Evolutionary conservation across 1,140 invertebrate genomes (phyloP).

Genomic region (Schmidtea mediterranea): DNA sequence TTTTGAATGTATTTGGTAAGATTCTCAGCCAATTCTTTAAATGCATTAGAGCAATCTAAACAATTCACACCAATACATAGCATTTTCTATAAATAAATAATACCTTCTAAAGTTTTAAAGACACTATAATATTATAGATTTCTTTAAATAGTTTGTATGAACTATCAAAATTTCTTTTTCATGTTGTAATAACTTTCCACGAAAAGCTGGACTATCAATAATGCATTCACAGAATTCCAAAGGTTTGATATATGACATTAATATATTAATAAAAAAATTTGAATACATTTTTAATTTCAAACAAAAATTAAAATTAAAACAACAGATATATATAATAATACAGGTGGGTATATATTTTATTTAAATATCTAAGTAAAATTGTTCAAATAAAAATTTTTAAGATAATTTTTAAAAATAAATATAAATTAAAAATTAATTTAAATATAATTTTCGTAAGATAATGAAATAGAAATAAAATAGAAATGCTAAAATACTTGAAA

Average conservation of each 20-base stretch:
- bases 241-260: constrained; percentile 38
- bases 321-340: too few relatives aligned
- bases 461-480: too few relatives aligned
- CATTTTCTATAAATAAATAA: constrained; percentile 39
- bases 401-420: too few relatives aligned
- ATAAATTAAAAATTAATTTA: too few relatives aligned
- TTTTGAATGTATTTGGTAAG: background rate
- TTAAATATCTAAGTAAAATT: too few relatives aligned
- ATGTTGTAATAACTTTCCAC: constrained; percentile 74
- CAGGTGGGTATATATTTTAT: too few relatives aligned
- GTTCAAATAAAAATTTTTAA: too few relatives aligned
- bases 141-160: constrained; percentile 82
- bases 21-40: background rate
- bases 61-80: constrained; percentile 1
- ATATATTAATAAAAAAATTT: too few relatives aligned
- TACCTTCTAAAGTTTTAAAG: constrained; percentile 58
- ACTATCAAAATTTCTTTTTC: constrained; percentile 75
- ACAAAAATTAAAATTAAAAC: too few relatives aligned
- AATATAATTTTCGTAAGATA: too few relatives aligned
- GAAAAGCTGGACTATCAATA: constrained; percentile 76
- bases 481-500: too few relatives aligned
- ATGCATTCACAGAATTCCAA: constrained; percentile 88
- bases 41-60: background rate
- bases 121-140: constrained; percentile 33
- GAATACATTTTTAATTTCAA: too few relatives aligned